Evolutionary conservation across 2,113 vertebrate species (phyloP).

Genomic region (Dromas ardeola): DNA sequence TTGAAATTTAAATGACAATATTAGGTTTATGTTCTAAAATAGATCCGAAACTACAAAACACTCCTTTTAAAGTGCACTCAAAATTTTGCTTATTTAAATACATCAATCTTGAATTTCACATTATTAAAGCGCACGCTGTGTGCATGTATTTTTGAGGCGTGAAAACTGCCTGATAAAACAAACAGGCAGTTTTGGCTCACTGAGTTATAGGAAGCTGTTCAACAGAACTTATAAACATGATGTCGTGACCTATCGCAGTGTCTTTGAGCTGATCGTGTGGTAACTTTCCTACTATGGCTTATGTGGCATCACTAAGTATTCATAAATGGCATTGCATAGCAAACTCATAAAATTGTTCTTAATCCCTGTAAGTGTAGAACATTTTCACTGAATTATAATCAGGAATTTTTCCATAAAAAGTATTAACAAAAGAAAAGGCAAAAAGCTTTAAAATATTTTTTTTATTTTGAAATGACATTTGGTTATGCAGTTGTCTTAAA

Average conservation of each 20-base stretch:
- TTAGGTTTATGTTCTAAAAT: background rate
- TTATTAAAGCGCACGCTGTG: background rate
- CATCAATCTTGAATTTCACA: background rate
- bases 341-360: slow-evolving; percentile 9
- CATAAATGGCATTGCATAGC: background rate
- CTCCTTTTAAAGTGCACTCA: background rate
- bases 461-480: slow-evolving; percentile 50
- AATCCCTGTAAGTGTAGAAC: background rate
- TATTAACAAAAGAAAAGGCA: background rate
- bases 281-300: background rate
- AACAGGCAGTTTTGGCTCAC: background rate
- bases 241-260: background rate
- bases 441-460: slow-evolving; percentile 13
- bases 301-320: background rate
- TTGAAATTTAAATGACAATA: background rate
- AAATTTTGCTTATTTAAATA: background rate
- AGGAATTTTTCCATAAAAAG: slow-evolving; percentile 3
- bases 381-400: slow-evolving; percentile 16
- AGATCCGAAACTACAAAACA: background rate
- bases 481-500: background rate
- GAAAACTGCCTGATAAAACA: background rate
- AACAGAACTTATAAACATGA: background rate
- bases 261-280: background rate
- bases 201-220: background rate
- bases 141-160: background rate